Evolutionary conservation across 2,113 vertebrate species (phyloP).

Genomic region (Murina feae): DNA sequence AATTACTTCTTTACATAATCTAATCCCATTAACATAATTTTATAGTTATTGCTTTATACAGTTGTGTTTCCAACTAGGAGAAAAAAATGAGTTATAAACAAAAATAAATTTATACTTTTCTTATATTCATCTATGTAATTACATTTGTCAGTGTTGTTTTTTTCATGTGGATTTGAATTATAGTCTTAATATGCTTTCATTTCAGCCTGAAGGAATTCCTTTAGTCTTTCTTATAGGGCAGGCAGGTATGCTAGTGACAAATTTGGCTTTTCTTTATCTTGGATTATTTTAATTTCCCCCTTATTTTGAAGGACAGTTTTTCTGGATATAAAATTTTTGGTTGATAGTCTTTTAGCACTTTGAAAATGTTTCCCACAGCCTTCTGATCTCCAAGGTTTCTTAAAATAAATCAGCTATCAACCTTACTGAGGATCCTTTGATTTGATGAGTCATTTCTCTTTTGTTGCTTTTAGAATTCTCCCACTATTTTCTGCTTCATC

Average conservation of each 20-base stretch:
- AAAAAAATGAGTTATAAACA: slow-evolving; percentile 1
- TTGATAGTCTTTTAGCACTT: neutral
- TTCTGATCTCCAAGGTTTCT: neutral
- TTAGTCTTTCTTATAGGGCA: neutral
- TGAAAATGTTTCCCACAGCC: neutral
- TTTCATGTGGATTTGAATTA: neutral
- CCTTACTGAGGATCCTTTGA: neutral
- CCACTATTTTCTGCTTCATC: neutral
- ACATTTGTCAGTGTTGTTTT: neutral
- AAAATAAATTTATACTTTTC: neutral
- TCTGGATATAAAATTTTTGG: neutral
- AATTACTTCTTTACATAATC: neutral
- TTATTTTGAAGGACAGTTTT: neutral
- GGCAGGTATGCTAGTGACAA: neutral
- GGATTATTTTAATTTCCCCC: neutral
- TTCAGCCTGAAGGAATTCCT: neutral
- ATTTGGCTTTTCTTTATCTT: neutral
- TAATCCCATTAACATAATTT: neutral
- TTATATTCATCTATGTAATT: neutral
- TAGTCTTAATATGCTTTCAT: neutral
- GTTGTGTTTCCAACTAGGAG: neutral
- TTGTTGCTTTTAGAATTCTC: neutral
- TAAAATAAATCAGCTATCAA: neutral
- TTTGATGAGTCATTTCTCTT: neutral
- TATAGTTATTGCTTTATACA: neutral